Conservation (phyloP, 2,888 invertebrate genomes). For the Sarcophaga rosellei region DNA sequence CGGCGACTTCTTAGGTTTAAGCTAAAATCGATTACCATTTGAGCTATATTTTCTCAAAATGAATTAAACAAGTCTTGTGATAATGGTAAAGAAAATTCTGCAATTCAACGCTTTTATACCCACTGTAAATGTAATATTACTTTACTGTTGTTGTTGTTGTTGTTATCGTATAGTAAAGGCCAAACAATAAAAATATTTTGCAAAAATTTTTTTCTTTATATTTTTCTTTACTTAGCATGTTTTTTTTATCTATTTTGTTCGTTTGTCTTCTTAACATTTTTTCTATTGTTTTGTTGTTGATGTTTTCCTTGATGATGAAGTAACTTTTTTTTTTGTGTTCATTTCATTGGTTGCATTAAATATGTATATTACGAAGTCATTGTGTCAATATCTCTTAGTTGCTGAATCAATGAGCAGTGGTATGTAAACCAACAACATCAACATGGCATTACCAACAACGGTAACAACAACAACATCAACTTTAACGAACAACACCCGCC, state of each 20-base stretch:
- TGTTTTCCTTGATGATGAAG: slow-evolving; percentile 29
- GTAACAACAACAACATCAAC: not conserved
- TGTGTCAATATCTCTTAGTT: slow-evolving; percentile 59
- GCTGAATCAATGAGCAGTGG: slow-evolving; percentile 55
- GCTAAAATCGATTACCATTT: too few species aligned
- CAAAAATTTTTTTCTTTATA: not conserved
- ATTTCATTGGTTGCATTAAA: not conserved
- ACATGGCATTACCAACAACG: slow-evolving; percentile 2
- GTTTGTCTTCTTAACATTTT: not conserved
- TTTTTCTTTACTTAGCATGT: slow-evolving; percentile 26
- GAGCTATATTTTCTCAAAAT: too few species aligned
- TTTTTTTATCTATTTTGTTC: slow-evolving; percentile 18
- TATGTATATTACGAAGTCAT: slow-evolving; percentile 56
- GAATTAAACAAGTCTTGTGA: too few species aligned
- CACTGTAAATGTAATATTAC: not conserved
- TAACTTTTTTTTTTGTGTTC: slow-evolving; percentile 24
- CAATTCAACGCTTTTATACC: not conserved
- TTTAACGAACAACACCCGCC: slow-evolving; percentile 10
- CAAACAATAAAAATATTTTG: slow-evolving; percentile 40
- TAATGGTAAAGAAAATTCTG: too few species aligned
- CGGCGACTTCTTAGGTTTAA: too few species aligned
- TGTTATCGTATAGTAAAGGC: slow-evolving; percentile 43
- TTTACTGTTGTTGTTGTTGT: slow-evolving; percentile 25
- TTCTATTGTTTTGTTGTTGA: slow-evolving; percentile 11
- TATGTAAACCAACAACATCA: slow-evolving; percentile 40